These are phyloP conservation scores for Catocala nupta DNA, from an alignment of 2,888 invertebrate species.

Conservation along the genomic window DNA sequence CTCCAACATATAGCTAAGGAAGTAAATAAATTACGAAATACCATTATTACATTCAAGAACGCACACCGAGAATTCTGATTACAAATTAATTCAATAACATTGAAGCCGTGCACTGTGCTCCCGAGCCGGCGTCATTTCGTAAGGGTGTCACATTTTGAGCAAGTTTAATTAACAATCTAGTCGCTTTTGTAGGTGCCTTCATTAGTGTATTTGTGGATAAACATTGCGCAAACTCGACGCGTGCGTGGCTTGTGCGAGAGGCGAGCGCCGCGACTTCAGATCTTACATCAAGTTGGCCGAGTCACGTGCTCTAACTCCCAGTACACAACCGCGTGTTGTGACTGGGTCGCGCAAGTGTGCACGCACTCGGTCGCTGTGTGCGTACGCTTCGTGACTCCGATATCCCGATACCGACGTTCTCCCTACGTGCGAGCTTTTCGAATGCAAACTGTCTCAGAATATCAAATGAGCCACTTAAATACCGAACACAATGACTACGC, in stretches of 20 bases:
- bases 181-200: slow-evolving; percentile 87
- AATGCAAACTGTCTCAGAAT: slow-evolving; percentile 86
- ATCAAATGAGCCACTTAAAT: slow-evolving; percentile 87
- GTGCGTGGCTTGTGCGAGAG: slow-evolving; percentile 64
- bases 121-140: slow-evolving; percentile 81
- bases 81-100: slow-evolving; percentile 86
- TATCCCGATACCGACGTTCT: slow-evolving; percentile 70
- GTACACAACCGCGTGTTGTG: slow-evolving; percentile 58
- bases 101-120: slow-evolving; percentile 84
- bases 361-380: slow-evolving; percentile 38
- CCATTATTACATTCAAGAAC: slow-evolving; percentile 80
- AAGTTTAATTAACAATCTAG: slow-evolving; percentile 88
- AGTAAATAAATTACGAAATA: slow-evolving; percentile 69
- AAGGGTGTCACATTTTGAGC: slow-evolving; percentile 87
- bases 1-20: slow-evolving; percentile 53
- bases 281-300: slow-evolving; percentile 48
- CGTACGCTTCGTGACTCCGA: slow-evolving; percentile 65
- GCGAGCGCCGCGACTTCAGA: slow-evolving; percentile 25
- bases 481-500: slow-evolving; percentile 84
- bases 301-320: slow-evolving; percentile 59
- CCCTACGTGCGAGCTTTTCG: slow-evolving; percentile 79
- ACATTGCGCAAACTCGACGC: slow-evolving; percentile 80
- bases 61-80: slow-evolving; percentile 84
- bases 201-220: slow-evolving; percentile 87
- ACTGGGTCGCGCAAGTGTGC: slow-evolving; percentile 51